Evolutionary conservation across 2,113 vertebrate genomes (phyloP).

Genomic region (Beaufortia kweichowensis): DNA sequence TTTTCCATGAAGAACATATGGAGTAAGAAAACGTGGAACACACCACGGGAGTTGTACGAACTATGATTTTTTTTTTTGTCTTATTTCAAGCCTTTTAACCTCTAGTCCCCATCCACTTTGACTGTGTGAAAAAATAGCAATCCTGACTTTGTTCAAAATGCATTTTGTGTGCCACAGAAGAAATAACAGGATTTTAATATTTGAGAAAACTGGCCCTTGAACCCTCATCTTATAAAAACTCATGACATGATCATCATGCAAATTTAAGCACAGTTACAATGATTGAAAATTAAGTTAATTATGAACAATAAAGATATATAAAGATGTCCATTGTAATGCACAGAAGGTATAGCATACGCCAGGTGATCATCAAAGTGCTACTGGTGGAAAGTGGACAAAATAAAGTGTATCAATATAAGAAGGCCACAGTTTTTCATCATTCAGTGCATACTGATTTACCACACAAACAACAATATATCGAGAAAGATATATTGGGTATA

Average conservation of each 20-base stretch:
- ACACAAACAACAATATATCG: constrained; percentile 52
- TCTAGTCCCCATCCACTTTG: too few relatives aligned
- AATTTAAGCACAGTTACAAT: constrained; percentile 5
- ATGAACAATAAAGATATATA: too few relatives aligned
- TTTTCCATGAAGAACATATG: not conserved
- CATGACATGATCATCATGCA: not conserved
- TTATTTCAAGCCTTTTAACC: too few relatives aligned
- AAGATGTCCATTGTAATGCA: too few relatives aligned
- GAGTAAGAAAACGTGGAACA: too few relatives aligned
- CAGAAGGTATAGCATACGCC: not conserved
- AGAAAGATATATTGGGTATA: constrained; percentile 54
- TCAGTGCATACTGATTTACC: not conserved
- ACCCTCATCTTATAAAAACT: not conserved
- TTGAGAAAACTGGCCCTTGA: too few relatives aligned
- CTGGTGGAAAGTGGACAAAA: constrained; percentile 16
- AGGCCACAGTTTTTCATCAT: constrained; percentile 12
- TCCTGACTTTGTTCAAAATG: not conserved
- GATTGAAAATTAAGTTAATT: not conserved
- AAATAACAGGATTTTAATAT: too few relatives aligned
- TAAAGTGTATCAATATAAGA: constrained; percentile 10
- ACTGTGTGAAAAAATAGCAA: too few relatives aligned
- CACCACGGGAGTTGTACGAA: not conserved
- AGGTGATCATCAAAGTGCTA: constrained; percentile 15
- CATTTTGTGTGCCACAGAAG: not conserved
- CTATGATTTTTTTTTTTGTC: not conserved